A percentile compares a stretch with the other conserved stretches of the same genome.
Conservation (phyloP, 2,888 invertebrate genomes). For the Bembecia ichneumoniformis region DNA sequence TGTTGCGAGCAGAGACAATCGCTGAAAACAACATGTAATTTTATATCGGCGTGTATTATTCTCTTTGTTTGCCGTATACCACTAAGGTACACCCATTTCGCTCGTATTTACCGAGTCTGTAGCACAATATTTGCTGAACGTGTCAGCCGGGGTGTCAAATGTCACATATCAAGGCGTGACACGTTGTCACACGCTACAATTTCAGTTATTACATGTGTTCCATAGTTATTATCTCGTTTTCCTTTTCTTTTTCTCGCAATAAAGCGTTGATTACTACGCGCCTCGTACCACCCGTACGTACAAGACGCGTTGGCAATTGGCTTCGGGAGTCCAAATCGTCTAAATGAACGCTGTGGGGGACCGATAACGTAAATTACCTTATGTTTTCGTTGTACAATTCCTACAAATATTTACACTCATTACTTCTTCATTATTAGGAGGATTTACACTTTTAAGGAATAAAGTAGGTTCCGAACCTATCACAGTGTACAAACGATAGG, state of each 20-base stretch:
- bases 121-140: constrained; percentile 69
- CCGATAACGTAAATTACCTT: constrained; percentile 39
- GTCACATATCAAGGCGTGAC: constrained; percentile 62
- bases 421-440: no score
- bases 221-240: constrained; percentile 47
- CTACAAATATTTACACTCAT: no score
- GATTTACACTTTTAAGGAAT: no score
- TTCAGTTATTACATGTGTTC: constrained; percentile 60
- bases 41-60: constrained; percentile 55
- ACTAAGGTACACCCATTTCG: constrained; percentile 38
- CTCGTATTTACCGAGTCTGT: constrained; percentile 61
- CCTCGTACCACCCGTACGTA: constrained; percentile 6
- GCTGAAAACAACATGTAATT: constrained; percentile 50
- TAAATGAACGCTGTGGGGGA: constrained; percentile 47
- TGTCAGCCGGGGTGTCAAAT: constrained; percentile 60
- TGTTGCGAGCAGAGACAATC: constrained; percentile 43
- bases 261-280: constrained; percentile 58
- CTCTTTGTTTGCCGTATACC: constrained; percentile 50
- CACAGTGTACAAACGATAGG: no score
- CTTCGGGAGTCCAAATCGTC: constrained; percentile 38
- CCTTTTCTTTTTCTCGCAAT: constrained; percentile 59
- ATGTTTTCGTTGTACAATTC: not conserved
- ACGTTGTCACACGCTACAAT: constrained; percentile 50
- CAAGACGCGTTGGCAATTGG: constrained; percentile 37
- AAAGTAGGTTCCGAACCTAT: no score